Conservation (phyloP, 2,113 vertebrate genomes). For the Cichladusa arquata region DNA sequence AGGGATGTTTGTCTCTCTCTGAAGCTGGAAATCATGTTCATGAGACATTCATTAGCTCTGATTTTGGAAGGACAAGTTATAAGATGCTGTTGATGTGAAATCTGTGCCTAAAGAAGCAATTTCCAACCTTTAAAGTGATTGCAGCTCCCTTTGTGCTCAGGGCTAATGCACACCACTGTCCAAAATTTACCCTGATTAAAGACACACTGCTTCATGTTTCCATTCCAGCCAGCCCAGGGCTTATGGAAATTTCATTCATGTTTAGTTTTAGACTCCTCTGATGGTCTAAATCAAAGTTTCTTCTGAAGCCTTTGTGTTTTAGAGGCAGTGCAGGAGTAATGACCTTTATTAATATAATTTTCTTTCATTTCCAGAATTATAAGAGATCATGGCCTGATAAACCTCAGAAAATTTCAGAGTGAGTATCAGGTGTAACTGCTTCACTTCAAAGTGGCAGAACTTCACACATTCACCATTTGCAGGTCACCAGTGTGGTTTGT, state of each 20-base stretch:
- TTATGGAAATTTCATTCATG: background rate
- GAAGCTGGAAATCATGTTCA: background rate
- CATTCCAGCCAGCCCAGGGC: background rate
- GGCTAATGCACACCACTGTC: background rate
- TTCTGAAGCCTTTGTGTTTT: slow-evolving; percentile 5
- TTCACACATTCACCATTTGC: background rate
- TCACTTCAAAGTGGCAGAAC: background rate
- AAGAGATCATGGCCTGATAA: slow-evolving; percentile 96
- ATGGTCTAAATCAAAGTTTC: background rate
- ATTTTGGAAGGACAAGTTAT: background rate
- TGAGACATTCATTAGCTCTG: background rate
- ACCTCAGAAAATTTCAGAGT: slow-evolving; percentile 96
- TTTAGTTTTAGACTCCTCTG: background rate
- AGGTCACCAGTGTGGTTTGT: background rate
- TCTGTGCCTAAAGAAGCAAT: background rate
- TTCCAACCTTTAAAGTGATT: background rate
- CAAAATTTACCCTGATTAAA: background rate
- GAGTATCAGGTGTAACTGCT: slow-evolving; percentile 72
- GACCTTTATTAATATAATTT: background rate
- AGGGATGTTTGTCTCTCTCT: background rate
- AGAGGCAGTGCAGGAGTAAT: background rate
- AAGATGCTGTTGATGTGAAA: background rate
- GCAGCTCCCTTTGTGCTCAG: background rate
- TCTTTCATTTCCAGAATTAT: slow-evolving; percentile 86
- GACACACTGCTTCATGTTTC: background rate